Conservation (phyloP, 37 sponge, comb jelly and placozoan genomes). For the Axinella damicornis region DNA sequence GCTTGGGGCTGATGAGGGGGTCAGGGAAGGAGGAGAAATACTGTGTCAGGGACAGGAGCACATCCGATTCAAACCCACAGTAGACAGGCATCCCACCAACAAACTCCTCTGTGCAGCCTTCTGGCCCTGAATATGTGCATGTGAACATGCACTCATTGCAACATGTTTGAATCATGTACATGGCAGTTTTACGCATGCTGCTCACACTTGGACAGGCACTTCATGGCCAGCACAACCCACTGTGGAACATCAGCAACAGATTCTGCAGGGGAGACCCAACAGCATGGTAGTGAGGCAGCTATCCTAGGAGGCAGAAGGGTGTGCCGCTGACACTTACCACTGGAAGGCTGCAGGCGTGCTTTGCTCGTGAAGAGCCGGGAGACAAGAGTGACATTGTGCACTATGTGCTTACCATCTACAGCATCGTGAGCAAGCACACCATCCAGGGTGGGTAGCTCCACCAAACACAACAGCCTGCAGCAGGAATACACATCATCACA, state of each 20-base stretch:
- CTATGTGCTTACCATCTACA: slow-evolving; percentile 71
- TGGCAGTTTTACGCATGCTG: not conserved
- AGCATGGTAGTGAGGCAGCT: not conserved
- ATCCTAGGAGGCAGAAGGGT: not conserved
- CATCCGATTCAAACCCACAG: slow-evolving; percentile 64
- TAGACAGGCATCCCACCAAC: slow-evolving; percentile 57
- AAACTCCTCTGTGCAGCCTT: slow-evolving; percentile 46
- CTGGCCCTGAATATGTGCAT: slow-evolving; percentile 44
- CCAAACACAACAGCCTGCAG: slow-evolving; percentile 48
- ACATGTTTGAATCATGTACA: not conserved
- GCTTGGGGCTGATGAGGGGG: slow-evolving; percentile 41
- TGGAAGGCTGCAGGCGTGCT: not conserved
- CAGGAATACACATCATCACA: not conserved
- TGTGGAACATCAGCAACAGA: slow-evolving; percentile 19
- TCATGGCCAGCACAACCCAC: slow-evolving; percentile 63
- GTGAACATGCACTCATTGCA: not conserved
- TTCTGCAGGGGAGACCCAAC: not conserved
- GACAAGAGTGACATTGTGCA: slow-evolving; percentile 33
- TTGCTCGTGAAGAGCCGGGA: not conserved
- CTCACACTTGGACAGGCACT: slow-evolving; percentile 77
- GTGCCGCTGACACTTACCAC: not conserved
- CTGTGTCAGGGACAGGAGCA: slow-evolving; percentile 47
- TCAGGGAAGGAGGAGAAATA: slow-evolving; percentile 50
- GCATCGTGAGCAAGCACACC: slow-evolving; percentile 47
- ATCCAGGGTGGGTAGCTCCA: slow-evolving; percentile 64